Percentiles rank a stretch among this genome's conserved stretches.
phyloP scores from a whole-genome alignment of 2,797 vertebrate species.

The Eutrigla gurnardus region DNA sequence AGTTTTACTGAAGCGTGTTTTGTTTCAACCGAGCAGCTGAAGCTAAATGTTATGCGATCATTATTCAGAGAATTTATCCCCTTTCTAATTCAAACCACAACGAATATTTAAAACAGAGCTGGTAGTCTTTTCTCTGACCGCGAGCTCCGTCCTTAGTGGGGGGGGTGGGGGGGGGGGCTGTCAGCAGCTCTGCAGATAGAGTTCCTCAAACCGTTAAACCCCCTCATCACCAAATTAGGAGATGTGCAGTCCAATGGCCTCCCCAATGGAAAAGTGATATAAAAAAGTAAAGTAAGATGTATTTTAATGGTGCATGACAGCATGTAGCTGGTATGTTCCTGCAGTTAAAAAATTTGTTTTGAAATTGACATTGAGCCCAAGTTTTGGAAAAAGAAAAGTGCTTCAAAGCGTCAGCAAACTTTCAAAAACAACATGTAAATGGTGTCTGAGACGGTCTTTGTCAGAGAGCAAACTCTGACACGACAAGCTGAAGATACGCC shows the following conservation, averaged over 20 bases:
- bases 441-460: conserved; percentile 34
- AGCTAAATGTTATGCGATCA: conserved; percentile 82
- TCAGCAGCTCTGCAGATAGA: conserved; percentile 73
- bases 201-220: conserved; percentile 75
- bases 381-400: not conserved
- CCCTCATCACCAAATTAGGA: conserved; percentile 77
- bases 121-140: conserved; percentile 65
- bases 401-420: conserved; percentile 42
- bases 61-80: conserved; percentile 80
- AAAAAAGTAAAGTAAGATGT: conserved; percentile 52
- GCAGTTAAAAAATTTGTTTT: conserved; percentile 22
- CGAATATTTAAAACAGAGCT: conserved; percentile 72
- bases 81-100: conserved; percentile 80
- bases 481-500: conserved; percentile 56
- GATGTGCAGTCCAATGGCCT: conserved; percentile 46
- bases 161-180: conserved; percentile 70
- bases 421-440: conserved; percentile 55
- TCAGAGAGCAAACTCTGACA: conserved; percentile 49
- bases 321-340: conserved; percentile 12
- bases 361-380: conserved; percentile 13
- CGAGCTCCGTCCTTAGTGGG: conserved; percentile 57
- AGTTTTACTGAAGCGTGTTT: conserved; percentile 78
- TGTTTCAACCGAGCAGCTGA: conserved; percentile 75
- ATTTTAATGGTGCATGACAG: conserved; percentile 38
- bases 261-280: conserved; percentile 48